Evolutionary conservation across 1,140 invertebrate species (phyloP).

Genomic region (Meloidogyne exigua): DNA sequence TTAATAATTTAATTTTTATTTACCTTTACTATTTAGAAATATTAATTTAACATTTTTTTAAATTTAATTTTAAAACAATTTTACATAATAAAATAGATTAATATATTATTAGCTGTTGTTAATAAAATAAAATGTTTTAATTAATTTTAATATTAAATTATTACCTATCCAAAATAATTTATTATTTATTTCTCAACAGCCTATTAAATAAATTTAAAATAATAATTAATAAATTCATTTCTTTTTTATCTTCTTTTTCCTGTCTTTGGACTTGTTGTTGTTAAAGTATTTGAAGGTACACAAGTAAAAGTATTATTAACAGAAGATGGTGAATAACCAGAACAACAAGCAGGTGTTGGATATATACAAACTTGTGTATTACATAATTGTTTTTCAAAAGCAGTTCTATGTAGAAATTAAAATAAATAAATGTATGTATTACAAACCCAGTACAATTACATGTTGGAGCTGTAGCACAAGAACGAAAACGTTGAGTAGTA

Average conservation of each 20-base stretch:
- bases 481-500: slow-evolving; percentile 32
- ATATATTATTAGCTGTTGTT: no score
- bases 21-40: no score
- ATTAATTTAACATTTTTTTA: no score
- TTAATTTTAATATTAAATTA: no score
- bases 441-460: slow-evolving; percentile 10
- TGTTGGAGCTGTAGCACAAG: slow-evolving; percentile 12
- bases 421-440: neutral
- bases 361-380: slow-evolving; percentile 31
- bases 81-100: no score
- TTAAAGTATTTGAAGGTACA: slow-evolving; percentile 9
- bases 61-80: no score
- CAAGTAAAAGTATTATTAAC: slow-evolving; percentile 31
- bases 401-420: slow-evolving; percentile 14
- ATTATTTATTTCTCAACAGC: neutral
- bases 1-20: no score
- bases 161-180: no score
- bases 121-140: no score
- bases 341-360: slow-evolving; percentile 25
- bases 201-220: neutral
- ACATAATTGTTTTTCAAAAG: slow-evolving; percentile 31
- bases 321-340: slow-evolving; percentile 13
- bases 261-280: slow-evolving; percentile 6
- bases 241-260: neutral
- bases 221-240: neutral